Base-by-base conservation (phyloP, 1,140 invertebrate species). In the Ctenoplectra terminalis region DNA sequence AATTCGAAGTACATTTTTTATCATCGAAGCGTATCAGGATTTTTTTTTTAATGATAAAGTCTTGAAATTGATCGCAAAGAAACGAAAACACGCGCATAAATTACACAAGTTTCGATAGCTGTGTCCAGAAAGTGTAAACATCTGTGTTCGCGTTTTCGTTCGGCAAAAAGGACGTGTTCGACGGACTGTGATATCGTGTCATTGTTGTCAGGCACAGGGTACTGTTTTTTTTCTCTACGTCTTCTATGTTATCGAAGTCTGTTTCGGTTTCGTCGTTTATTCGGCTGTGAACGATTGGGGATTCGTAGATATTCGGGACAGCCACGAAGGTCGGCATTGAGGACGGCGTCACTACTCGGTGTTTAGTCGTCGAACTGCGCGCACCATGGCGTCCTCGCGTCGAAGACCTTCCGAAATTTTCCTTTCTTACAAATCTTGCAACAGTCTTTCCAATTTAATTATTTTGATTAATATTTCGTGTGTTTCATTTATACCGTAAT, bases 111-210 rank as follows among this genome's bases (percentile, higher is more conserved):
- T 34, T 23, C 29, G 40, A 31, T 34, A 13, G 17, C 6, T 29
- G 34, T 56, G 37, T 26, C n/a, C 34, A 7, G 37, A 20, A 37
- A 70, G 8, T 23, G 23, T 29, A 54, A 70, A 54, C 48, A 70
- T 70, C 66, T 34, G 46, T 6, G 13, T 4, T 26, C 11, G 56
- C 17, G 64, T 40, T 56, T 37, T 15, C 26, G 40, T 23, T 9
- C 5, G 11, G 11, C 6, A 20, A 46, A 31, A 58, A 26, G 34
- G 70, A 31, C 37, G 37, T 46, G 70, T 43, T 58, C 54, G 54
- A 20, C 54, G 54, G 46, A 56, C 70, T 46, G 70, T 54, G 54
- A 43, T 60, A 72, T 72, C 70, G 70, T 72, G 54, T 58, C 70
- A 72, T 72, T 72, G 37, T 26, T 46, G 70, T 72, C 70, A 72